Base-by-base conservation (phyloP, 2,888 invertebrate genomes). In the Athripsodes cinereus region DNA sequence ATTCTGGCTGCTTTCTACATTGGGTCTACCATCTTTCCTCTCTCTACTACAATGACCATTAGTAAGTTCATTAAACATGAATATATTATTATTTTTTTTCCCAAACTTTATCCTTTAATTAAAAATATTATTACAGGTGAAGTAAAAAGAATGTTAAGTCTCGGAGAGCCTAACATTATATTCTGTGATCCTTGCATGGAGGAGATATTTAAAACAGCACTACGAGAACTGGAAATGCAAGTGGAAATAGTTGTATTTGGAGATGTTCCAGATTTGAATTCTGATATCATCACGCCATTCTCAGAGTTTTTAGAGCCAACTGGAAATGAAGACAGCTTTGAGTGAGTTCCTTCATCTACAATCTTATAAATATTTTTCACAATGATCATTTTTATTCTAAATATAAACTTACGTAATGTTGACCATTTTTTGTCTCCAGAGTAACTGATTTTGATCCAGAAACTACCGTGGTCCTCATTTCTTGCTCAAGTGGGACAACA, bases 1-100 rank as follows among this genome's bases (percentile, higher is more conserved):
- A 70, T 75, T 51, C 71, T 80, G 44, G 78, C 79, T 1, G 71
- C 74, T 0, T 61, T 76, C 2, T 78, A 72, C 63, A 68, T 77
- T 6, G 80, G 80, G 2, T 69, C 40, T 13, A 19, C 54, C 19
- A 20, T 52, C n/a, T 56, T 53, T 16, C 66, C 66, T 16, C 58
- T 71, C 13, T 69, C 71, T 62, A 67, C 68, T 0, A 64, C 64
- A 0, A 59, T 70, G 40, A 65, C 67, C 1, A 49, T 57, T 2
- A 34, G 64, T 64, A 57, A 62, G 44, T 34, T n/a, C n/a, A 54
- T 20, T 22, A 34, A 21, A 40, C 10, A 26, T 26, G 26, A 26
- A 26, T 26, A 26, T 6, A 26, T 26, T 26, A 26, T 26, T 26
- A 26, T 10, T 10, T 26, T 6, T 26, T 6, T 26, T 26, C 26